A percentile compares a stretch with the other conserved stretches of the same genome.
These are phyloP conservation scores for Agrochola litura DNA, from an alignment of 2,888 invertebrate species.

Conservation along the genomic window DNA sequence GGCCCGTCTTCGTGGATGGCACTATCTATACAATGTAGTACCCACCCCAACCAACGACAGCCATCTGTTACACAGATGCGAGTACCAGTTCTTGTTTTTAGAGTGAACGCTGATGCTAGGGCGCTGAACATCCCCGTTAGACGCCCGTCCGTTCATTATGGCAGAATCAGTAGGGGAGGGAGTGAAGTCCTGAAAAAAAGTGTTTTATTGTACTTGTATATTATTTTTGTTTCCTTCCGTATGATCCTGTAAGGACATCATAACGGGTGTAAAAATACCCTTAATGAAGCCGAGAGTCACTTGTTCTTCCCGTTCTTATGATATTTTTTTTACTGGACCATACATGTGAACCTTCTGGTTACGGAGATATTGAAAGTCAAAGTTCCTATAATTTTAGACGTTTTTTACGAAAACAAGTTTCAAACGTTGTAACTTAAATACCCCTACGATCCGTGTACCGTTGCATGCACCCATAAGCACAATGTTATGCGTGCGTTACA, in stretches of 20 bases:
- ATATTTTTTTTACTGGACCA: background rate
- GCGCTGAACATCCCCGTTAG: slow-evolving; percentile 82
- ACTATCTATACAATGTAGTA: slow-evolving; percentile 51
- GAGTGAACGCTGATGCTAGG: slow-evolving; percentile 94
- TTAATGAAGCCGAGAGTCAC: background rate
- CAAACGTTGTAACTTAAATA: background rate
- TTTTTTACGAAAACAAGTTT: background rate
- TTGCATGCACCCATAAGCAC: background rate
- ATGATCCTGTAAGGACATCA: background rate
- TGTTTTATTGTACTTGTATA: background rate
- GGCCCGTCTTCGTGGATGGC: too few species aligned
- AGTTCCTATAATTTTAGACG: too few species aligned
- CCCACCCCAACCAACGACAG: slow-evolving; percentile 97
- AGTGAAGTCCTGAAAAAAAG: slow-evolving; percentile 82
- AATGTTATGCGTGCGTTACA: background rate
- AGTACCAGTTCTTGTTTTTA: slow-evolving; percentile 98
- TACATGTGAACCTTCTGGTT: background rate
- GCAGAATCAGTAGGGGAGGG: slow-evolving; percentile 88
- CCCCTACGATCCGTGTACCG: too few species aligned
- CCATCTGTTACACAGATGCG: slow-evolving; percentile 98
- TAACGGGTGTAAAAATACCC: background rate
- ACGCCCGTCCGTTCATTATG: slow-evolving; percentile 81
- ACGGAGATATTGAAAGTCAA: background rate
- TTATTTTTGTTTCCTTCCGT: background rate
- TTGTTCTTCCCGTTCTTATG: background rate